Conservation (phyloP, 2,888 invertebrate species). For the Laothoe populi region DNA sequence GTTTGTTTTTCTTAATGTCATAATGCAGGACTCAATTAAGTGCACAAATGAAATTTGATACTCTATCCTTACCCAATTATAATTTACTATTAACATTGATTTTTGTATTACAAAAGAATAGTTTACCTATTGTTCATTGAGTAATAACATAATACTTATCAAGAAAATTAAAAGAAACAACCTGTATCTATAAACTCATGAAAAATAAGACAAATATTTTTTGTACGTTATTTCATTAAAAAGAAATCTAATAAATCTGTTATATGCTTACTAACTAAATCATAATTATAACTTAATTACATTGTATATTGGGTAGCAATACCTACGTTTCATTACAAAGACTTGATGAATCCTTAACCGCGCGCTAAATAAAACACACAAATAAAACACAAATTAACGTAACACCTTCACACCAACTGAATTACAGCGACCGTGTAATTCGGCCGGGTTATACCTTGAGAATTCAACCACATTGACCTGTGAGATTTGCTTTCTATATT, state of each 20-base stretch:
- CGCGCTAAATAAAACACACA: conserved; percentile 43
- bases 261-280: too few species aligned
- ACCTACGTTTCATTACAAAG: conserved; percentile 25
- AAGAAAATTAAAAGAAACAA: too few species aligned
- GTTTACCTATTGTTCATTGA: not conserved
- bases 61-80: too few species aligned
- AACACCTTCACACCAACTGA: conserved; percentile 38
- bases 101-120: not conserved
- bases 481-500: not conserved
- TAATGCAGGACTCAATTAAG: conserved; percentile 7
- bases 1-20: conserved; percentile 54
- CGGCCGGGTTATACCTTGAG: conserved; percentile 46
- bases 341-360: conserved; percentile 27
- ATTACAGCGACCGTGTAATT: conserved; percentile 46
- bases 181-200: too few species aligned
- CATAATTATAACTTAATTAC: not conserved
- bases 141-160: not conserved
- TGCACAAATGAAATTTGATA: conserved; percentile 9
- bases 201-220: too few species aligned
- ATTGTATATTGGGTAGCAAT: not conserved
- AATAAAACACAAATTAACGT: conserved; percentile 38
- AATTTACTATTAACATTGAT: too few species aligned
- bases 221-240: too few species aligned
- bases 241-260: too few species aligned
- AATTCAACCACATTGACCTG: not conserved